A percentile compares a stretch with the other conserved stretches of the same genome.
Conservation (phyloP, 2,113 vertebrate genomes). For the Callithrix jacchus region DNA sequence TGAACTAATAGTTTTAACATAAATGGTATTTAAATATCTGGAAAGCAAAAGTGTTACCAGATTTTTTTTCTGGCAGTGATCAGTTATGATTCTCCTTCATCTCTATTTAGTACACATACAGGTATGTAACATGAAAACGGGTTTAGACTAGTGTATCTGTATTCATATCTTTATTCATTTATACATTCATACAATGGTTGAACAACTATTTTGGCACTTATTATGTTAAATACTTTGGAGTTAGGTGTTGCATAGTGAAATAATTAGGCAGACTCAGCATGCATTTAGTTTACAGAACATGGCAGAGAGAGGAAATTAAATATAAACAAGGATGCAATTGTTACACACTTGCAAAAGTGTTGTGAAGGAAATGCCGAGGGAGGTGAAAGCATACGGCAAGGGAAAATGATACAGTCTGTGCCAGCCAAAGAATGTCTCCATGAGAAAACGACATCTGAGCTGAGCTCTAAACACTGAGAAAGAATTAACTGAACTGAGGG, state of each 20-base stretch:
- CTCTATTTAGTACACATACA: background rate
- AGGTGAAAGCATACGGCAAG: background rate
- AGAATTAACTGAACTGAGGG: background rate
- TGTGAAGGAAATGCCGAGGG: background rate
- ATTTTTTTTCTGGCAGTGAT: background rate
- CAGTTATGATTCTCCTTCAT: background rate
- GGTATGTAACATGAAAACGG: background rate
- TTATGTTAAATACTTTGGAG: background rate
- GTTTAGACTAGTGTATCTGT: background rate
- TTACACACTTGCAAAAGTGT: background rate
- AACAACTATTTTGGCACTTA: background rate
- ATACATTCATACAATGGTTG: background rate
- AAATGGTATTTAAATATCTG: background rate
- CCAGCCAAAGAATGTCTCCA: background rate
- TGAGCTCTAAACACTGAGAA: background rate
- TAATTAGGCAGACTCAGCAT: conserved; percentile 28
- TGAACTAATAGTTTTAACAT: background rate
- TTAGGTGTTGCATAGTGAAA: background rate
- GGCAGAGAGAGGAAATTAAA: background rate
- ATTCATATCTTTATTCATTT: background rate
- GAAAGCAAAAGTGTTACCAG: background rate
- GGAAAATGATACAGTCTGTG: background rate
- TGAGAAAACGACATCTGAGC: background rate
- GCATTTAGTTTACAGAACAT: background rate
- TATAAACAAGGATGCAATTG: background rate